A percentile compares a stretch with the other conserved stretches of the same genome.
phyloP scores from a whole-genome alignment of 2,888 invertebrate genomes.

The Camptogramma bilineatum region DNA sequence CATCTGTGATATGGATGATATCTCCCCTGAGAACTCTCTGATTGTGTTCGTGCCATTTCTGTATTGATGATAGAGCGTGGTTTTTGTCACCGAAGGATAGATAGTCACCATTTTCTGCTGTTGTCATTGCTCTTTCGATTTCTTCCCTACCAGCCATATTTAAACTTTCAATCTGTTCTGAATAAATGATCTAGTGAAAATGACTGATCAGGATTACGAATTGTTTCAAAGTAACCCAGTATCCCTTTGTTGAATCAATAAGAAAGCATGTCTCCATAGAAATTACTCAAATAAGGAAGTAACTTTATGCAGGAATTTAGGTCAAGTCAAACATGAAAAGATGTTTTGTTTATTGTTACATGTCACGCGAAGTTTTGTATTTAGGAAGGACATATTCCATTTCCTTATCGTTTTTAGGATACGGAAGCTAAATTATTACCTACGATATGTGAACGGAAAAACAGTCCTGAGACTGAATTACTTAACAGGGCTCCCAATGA shows the following conservation, averaged over 20 bases:
- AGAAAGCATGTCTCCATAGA: slow-evolving; percentile 21
- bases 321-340: slow-evolving; percentile 8
- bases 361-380: slow-evolving; percentile 11
- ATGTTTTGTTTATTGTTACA: slow-evolving; percentile 1
- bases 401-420: not conserved
- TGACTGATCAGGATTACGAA: not conserved
- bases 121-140: slow-evolving; percentile 51
- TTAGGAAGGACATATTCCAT: not conserved
- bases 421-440: not conserved
- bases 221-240: not conserved
- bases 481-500: too few species aligned
- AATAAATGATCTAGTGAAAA: not conserved
- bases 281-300: slow-evolving; percentile 9
- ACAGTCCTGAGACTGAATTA: too few species aligned
- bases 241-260: slow-evolving; percentile 12
- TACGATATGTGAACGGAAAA: not conserved
- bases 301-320: slow-evolving; percentile 2
- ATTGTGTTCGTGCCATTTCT: slow-evolving; percentile 75
- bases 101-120: slow-evolving; percentile 67
- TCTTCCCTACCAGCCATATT: slow-evolving; percentile 28
- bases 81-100: slow-evolving; percentile 70
- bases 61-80: slow-evolving; percentile 63
- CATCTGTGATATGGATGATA: slow-evolving; percentile 71
- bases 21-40: slow-evolving; percentile 71
- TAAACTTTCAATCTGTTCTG: not conserved